Evolutionary conservation across 2,888 invertebrate genomes (phyloP).

Genomic region (Heteromyza rotundicornis): DNA sequence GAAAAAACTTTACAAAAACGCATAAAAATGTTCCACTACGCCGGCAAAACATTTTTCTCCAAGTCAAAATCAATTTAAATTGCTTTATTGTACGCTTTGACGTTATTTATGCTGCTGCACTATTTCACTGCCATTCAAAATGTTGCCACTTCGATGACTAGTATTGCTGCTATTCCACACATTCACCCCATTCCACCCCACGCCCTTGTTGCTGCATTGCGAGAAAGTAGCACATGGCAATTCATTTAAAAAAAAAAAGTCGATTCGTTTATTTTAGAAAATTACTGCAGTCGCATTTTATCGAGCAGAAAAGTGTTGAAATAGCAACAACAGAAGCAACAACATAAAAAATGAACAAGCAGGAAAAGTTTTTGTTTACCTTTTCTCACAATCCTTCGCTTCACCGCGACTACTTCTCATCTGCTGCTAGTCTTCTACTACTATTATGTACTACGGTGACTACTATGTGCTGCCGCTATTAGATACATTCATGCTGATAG

Average conservation of each 20-base stretch:
- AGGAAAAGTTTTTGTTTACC: not conserved
- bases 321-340: not conserved
- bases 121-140: not conserved
- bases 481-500: too few species aligned
- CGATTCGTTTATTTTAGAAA: conserved; percentile 27
- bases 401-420: too few species aligned
- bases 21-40: not conserved
- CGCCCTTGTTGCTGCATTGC: not conserved
- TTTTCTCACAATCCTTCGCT: too few species aligned
- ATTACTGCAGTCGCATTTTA: conserved; percentile 23
- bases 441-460: too few species aligned
- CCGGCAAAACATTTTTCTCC: too few species aligned
- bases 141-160: not conserved
- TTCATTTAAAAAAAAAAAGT: conserved; percentile 18
- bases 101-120: conserved; percentile 11
- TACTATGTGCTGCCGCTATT: too few species aligned
- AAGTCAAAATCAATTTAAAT: conserved; percentile 10
- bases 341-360: conserved; percentile 1
- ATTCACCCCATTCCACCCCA: not conserved
- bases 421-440: too few species aligned
- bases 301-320: not conserved
- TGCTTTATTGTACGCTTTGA: conserved; percentile 9
- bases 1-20: too few species aligned
- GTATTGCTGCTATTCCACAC: not conserved
- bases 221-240: conserved; percentile 4